phyloP scores from a whole-genome alignment of 2,888 invertebrate species.

The Pyralis farinalis region DNA sequence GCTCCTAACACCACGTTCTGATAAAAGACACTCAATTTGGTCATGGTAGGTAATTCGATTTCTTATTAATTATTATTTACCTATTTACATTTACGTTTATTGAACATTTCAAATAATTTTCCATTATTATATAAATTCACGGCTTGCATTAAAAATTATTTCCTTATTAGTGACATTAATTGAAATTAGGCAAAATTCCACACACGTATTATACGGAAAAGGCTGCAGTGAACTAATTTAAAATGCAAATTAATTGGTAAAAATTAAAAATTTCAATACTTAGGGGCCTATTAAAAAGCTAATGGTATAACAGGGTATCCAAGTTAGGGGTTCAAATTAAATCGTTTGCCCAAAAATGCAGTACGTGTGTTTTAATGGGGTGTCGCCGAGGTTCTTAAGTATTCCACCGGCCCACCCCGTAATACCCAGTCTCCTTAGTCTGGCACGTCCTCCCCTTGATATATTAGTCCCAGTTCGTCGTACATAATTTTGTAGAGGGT shows the following conservation, averaged over 20 bases:
- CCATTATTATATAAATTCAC: no score
- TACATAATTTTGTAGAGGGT: constrained; percentile 79
- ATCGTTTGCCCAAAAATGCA: constrained; percentile 76
- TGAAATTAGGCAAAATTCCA: no score
- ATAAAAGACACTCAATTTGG: no score
- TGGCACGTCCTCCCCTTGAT: constrained; percentile 80
- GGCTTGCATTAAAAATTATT: no score
- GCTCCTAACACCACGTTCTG: no score
- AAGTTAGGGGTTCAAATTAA: constrained; percentile 54
- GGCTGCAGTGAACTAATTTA: background rate
- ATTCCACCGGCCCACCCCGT: constrained; percentile 76
- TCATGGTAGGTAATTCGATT: no score
- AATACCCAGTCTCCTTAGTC: constrained; percentile 80
- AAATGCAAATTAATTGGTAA: background rate
- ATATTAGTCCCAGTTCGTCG: constrained; percentile 81
- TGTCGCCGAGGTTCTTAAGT: constrained; percentile 80
- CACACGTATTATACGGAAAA: no score
- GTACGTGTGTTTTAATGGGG: constrained; percentile 79
- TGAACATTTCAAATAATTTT: no score
- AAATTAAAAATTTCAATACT: background rate
- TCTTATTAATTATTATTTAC: no score
- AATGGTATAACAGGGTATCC: background rate
- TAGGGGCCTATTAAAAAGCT: background rate
- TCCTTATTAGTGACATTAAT: no score
- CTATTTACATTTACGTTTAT: no score